Evolutionary conservation across 2,113 vertebrate species (phyloP), one percentile per base, ranked within the genome.

Genomic region (Astatoreochromis straeleni): DNA sequence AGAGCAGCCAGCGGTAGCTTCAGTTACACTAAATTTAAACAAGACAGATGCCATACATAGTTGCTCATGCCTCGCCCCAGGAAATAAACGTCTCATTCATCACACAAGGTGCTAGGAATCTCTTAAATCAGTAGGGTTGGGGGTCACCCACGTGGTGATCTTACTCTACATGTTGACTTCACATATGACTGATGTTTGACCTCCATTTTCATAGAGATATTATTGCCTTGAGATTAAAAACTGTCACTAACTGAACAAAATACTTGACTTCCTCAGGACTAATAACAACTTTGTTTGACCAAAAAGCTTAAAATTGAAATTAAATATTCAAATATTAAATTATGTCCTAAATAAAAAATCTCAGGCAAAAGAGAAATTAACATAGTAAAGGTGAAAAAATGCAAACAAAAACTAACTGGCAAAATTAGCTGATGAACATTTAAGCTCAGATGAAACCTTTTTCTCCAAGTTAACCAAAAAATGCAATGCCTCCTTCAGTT

Each of bases 11-110:
- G 92, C 83, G 60, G 91, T 94, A 95, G 96, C 93, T 97, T 96
- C 92, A 95, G 96, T 97, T 97, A 97, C 96, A 96, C 96, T 97
- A 96, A 96, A 96, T 97, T 97, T 97, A 97, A 97, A 96, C 96
- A 96, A 96, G 95, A 97, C 96, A 96, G 96, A 96, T 97, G 96
- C 96, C 96, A 95, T 93, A 94, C 96, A 97, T 97, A 95, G 93
- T 95, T 96, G 95, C 94, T 96, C 93, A 92, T 96, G 95, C 96
- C 95, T 96, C 93, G 55, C 95, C 96, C 96, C 84, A 38, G 92
- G 92, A 95, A 96, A 97, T 95, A 96, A 96, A 95, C 85, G 88
- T 94, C 95, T 95, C 94, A 94, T 95, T 94, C 96, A 96, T 94
- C 92, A 93, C 89, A 80, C 78, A 81, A 63, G 90, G 80, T 81